Percentiles rank a stretch among this genome's conserved stretches.
Evolutionary conservation across 2,113 vertebrate genomes (phyloP).

Genomic region (Eidolon helvum): DNA sequence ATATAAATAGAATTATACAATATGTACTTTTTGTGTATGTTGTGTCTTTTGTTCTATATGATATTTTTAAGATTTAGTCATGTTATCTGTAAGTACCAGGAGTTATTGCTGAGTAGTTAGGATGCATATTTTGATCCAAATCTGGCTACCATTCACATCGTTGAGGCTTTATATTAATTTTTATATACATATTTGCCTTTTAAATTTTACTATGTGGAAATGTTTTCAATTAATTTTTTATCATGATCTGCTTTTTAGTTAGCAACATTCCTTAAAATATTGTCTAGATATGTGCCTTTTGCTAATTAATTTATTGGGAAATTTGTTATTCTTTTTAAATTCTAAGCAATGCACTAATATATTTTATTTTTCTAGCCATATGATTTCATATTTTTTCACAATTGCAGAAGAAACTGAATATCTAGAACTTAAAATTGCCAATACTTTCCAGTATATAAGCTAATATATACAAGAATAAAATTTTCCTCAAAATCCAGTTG

Average conservation of each 20-base stretch:
- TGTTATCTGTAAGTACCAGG: background rate
- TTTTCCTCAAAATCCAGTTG: background rate
- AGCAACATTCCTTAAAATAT: background rate
- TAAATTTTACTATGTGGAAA: background rate
- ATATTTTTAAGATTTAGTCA: background rate
- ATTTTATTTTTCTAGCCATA: conserved; percentile 19
- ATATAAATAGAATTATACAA: background rate
- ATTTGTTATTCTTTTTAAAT: background rate
- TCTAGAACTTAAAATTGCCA: background rate
- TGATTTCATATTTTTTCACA: background rate
- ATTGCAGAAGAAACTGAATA: background rate
- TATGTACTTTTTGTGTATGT: background rate
- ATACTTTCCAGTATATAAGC: background rate
- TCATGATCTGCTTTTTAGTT: background rate
- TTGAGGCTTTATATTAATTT: background rate
- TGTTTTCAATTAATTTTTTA: background rate
- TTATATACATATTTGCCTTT: background rate
- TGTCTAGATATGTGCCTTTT: background rate
- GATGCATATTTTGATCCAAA: background rate
- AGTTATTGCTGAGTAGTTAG: background rate
- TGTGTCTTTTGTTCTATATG: background rate
- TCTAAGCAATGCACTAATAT: background rate
- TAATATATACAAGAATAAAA: background rate
- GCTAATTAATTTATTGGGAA: background rate
- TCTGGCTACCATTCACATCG: background rate